These are phyloP conservation scores for Tyria jacobaeae DNA, from an alignment of 2,888 invertebrate genomes.

Conservation along the genomic window DNA sequence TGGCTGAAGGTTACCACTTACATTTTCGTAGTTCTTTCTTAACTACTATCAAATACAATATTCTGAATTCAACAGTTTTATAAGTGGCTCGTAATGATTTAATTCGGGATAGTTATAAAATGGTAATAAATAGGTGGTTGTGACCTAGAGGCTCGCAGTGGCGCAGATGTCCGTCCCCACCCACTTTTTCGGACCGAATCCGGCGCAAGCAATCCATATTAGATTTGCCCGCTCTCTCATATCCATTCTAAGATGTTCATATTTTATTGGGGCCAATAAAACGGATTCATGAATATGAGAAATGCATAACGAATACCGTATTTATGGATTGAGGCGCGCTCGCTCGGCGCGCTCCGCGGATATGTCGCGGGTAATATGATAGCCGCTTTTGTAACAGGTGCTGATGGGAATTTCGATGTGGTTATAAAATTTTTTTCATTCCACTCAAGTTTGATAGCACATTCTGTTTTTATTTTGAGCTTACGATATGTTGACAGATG, in stretches of 20 bases:
- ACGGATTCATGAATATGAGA: slow-evolving; percentile 87
- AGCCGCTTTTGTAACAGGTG: slow-evolving; percentile 86
- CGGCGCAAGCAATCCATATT: slow-evolving; percentile 86
- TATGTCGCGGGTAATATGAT: slow-evolving; percentile 86
- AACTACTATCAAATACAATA: neutral
- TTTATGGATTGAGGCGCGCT: slow-evolving; percentile 84
- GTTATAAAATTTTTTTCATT: slow-evolving; percentile 76
- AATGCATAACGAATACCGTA: slow-evolving; percentile 87
- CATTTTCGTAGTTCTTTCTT: neutral
- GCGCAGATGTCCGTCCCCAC: slow-evolving; percentile 65
- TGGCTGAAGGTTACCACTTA: neutral
- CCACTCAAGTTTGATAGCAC: slow-evolving; percentile 74
- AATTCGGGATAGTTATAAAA: slow-evolving; percentile 26
- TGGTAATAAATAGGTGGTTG: slow-evolving; percentile 29
- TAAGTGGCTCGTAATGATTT: slow-evolving; percentile 15
- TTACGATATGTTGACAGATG: slow-evolving; percentile 47
- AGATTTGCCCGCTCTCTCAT: slow-evolving; percentile 85
- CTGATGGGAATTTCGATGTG: slow-evolving; percentile 83
- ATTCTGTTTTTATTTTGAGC: slow-evolving; percentile 67
- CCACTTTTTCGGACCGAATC: slow-evolving; percentile 78
- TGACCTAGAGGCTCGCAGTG: slow-evolving; percentile 28
- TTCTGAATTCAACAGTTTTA: neutral
- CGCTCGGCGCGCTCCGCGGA: slow-evolving; percentile 69
- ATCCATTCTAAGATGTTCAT: slow-evolving; percentile 87
- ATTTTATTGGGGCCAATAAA: slow-evolving; percentile 88